phyloP scores from a whole-genome alignment of 2,888 invertebrate genomes.

The Pyrochroa serraticornis region DNA sequence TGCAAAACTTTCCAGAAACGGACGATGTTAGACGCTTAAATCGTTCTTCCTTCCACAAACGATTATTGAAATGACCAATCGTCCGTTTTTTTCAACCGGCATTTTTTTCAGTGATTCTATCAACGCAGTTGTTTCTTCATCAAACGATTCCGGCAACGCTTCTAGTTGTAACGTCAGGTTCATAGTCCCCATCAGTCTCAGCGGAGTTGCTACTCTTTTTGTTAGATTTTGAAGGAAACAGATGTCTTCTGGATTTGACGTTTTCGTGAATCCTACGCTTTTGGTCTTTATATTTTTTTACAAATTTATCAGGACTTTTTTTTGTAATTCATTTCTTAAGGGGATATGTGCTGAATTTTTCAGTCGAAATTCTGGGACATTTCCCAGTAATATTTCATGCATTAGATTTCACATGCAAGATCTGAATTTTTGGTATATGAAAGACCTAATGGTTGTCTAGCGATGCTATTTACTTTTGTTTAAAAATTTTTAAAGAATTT shows the following conservation, averaged over 20 bases:
- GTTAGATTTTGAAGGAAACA: neutral
- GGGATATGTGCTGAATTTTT: too few species aligned
- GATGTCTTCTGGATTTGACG: neutral
- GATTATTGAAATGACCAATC: slow-evolving; percentile 32
- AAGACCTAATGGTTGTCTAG: too few species aligned
- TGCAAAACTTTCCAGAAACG: slow-evolving; percentile 43
- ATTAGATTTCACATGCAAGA: too few species aligned
- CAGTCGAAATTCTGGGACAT: too few species aligned
- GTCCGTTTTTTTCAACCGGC: slow-evolving; percentile 23
- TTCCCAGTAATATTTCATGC: too few species aligned
- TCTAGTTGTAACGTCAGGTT: neutral
- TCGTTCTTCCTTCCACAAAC: slow-evolving; percentile 42
- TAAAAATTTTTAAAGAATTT: too few species aligned
- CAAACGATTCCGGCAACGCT: neutral
- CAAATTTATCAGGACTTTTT: neutral
- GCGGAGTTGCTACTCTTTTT: neutral
- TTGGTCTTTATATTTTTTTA: neutral
- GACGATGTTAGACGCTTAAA: slow-evolving; percentile 45
- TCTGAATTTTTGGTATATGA: too few species aligned
- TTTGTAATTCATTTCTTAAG: too few species aligned
- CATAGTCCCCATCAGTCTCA: neutral
- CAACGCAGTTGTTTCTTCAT: neutral
- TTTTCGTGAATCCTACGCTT: neutral
- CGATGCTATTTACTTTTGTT: too few species aligned
- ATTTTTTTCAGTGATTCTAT: neutral